These are phyloP conservation scores for Sphaeridia pumilis DNA, from an alignment of 2,888 invertebrate species.

Conservation along the genomic window DNA sequence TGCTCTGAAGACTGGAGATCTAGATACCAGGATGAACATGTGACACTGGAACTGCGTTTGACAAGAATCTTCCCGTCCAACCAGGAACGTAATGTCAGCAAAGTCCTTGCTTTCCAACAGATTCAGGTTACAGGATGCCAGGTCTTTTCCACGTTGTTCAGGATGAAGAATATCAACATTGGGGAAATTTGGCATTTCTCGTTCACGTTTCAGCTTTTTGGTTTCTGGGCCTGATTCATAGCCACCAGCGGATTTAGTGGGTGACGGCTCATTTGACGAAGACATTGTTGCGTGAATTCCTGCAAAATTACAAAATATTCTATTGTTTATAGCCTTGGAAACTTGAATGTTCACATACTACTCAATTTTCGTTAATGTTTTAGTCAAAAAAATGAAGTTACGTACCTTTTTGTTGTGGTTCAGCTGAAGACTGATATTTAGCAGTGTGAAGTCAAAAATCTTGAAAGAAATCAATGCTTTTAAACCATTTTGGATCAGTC, in stretches of 20 bases:
- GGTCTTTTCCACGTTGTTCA: neutral
- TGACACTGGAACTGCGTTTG: neutral
- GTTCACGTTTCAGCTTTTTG: neutral
- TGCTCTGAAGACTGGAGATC: neutral
- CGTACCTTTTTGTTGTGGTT: too few species aligned
- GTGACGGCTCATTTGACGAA: too few species aligned
- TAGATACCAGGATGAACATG: neutral
- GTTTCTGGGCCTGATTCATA: neutral
- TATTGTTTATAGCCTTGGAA: too few species aligned
- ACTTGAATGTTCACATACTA: neutral
- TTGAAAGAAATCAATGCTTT: too few species aligned
- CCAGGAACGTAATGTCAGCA: neutral
- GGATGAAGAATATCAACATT: neutral
- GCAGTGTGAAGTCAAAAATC: too few species aligned
- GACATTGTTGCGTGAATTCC: too few species aligned
- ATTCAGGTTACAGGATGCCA: neutral
- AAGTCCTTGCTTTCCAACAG: slow-evolving; percentile 1
- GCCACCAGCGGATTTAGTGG: neutral
- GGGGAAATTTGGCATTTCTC: neutral
- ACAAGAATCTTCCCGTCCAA: neutral
- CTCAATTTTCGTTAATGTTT: neutral
- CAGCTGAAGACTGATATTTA: too few species aligned
- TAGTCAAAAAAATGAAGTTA: too few species aligned
- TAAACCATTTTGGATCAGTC: too few species aligned
- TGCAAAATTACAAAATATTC: too few species aligned